These are phyloP conservation scores for Darevskia nairensis DNA, from an alignment of 2,797 vertebrate species.

Conservation along the genomic window DNA sequence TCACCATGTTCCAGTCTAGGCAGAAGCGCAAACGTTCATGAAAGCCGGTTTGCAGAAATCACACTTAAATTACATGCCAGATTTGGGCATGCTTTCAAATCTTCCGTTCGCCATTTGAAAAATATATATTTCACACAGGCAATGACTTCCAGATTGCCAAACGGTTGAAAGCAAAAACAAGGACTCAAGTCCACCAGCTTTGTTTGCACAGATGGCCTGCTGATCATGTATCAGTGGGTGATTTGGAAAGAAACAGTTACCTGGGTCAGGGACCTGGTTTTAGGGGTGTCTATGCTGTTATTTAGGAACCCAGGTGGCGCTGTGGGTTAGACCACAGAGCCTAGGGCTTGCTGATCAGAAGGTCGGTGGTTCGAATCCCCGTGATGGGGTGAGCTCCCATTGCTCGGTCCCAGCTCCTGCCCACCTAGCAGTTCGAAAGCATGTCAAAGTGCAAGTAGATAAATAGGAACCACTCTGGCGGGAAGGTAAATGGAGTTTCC, in stretches of 20 bases:
- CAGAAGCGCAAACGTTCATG: not conserved
- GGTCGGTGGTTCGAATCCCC: too few relatives aligned
- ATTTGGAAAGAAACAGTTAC: not conserved
- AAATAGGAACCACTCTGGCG: too few relatives aligned
- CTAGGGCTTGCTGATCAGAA: too few relatives aligned
- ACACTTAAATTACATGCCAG: not conserved
- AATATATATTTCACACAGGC: slow-evolving; percentile 2
- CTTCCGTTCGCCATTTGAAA: not conserved
- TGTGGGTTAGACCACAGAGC: too few relatives aligned
- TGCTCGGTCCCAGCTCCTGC: too few relatives aligned
- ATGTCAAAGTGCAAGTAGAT: too few relatives aligned
- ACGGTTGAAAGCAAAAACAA: slow-evolving; percentile 18
- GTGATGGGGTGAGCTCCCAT: too few relatives aligned
- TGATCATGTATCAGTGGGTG: too few relatives aligned
- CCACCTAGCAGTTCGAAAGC: too few relatives aligned
- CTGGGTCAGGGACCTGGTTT: not conserved
- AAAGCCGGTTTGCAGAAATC: slow-evolving; percentile 15
- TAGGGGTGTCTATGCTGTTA: not conserved
- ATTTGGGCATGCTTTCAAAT: slow-evolving; percentile 7
- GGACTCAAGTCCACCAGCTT: not conserved
- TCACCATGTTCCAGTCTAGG: slow-evolving; percentile 26
- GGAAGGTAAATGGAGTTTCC: too few relatives aligned
- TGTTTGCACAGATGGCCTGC: not conserved
- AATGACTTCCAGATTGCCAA: slow-evolving; percentile 1
- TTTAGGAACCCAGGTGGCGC: too few relatives aligned